phyloP scores from a whole-genome alignment of 2,113 vertebrate genomes.

The Promerops cafer region DNA sequence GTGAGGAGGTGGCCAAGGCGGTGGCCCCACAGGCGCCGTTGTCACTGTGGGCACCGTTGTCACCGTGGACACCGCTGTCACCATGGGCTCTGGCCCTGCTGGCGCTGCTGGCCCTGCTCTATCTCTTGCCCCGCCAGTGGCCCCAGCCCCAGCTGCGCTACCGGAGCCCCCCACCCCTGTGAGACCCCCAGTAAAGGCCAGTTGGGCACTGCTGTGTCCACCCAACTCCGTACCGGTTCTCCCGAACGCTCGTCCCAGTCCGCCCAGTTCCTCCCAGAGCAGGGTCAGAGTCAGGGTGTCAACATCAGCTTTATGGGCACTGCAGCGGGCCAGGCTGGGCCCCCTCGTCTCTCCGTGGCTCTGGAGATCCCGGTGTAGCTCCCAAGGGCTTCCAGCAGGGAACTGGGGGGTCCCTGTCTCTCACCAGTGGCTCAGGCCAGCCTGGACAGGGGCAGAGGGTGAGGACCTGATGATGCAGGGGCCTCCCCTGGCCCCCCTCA shows the following conservation, averaged over 20 bases:
- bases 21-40: fast-evolving
- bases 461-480: neutral
- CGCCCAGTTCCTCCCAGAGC: neutral
- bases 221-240: fast-evolving
- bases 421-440: neutral
- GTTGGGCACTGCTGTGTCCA: neutral
- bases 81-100: neutral
- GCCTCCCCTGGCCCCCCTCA: neutral
- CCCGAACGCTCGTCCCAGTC: no score
- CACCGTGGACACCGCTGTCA: neutral
- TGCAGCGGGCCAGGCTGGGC: neutral
- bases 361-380: neutral
- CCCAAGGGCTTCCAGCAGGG: neutral
- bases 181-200: neutral
- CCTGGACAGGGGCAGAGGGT: neutral
- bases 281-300: neutral
- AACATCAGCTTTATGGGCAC: neutral
- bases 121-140: neutral
- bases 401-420: neutral
- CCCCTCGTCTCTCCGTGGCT: neutral
- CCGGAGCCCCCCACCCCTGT: neutral
- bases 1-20: fast-evolving
- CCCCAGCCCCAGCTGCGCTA: neutral
- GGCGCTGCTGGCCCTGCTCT: neutral
- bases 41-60: neutral